These are phyloP conservation scores for Caenorhabditis sp. DNA, from an alignment of 2,888 invertebrate genomes.

Conservation along the genomic window DNA sequence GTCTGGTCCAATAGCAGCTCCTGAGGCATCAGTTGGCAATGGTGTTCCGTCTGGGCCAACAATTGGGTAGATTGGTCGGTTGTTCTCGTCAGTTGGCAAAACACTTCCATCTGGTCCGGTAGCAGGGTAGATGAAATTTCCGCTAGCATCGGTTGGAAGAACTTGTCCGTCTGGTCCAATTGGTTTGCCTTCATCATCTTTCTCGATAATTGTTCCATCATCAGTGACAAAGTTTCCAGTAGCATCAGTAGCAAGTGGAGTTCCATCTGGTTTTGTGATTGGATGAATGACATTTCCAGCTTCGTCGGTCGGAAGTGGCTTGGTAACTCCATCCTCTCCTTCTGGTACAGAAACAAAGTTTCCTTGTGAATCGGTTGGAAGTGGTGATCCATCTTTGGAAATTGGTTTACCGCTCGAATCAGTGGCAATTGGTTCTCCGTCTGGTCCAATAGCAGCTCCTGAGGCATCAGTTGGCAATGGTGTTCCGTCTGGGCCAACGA, in stretches of 20 bases:
- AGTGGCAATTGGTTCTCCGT: conserved; percentile 25
- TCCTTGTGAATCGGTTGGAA: conserved; percentile 28
- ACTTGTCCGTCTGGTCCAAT: conserved; percentile 21
- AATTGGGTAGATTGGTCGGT: conserved; percentile 23
- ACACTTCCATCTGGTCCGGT: conserved; percentile 41
- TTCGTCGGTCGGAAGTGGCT: conserved; percentile 24
- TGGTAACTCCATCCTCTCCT: conserved; percentile 9
- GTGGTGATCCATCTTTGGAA: conserved; percentile 28
- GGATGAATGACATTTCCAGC: conserved; percentile 25
- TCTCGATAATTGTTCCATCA: conserved; percentile 26
- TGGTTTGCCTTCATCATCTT: conserved; percentile 42
- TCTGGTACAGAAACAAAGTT: conserved; percentile 18
- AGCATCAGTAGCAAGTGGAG: conserved; percentile 22
- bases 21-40: conserved; percentile 32
- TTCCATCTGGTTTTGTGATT: conserved; percentile 22
- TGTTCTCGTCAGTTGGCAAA: conserved; percentile 36
- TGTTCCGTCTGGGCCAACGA: conserved; percentile 26
- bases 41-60: conserved; percentile 24
- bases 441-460: conserved; percentile 30
- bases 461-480: conserved; percentile 27
- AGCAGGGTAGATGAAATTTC: conserved; percentile 45
- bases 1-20: conserved; percentile 36
- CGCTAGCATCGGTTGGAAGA: conserved; percentile 39
- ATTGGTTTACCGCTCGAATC: conserved; percentile 26
- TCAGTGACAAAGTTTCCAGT: conserved; percentile 17